These are phyloP conservation scores for Pao palembangensis DNA, from an alignment of 2,113 vertebrate species.

Conservation along the genomic window DNA sequence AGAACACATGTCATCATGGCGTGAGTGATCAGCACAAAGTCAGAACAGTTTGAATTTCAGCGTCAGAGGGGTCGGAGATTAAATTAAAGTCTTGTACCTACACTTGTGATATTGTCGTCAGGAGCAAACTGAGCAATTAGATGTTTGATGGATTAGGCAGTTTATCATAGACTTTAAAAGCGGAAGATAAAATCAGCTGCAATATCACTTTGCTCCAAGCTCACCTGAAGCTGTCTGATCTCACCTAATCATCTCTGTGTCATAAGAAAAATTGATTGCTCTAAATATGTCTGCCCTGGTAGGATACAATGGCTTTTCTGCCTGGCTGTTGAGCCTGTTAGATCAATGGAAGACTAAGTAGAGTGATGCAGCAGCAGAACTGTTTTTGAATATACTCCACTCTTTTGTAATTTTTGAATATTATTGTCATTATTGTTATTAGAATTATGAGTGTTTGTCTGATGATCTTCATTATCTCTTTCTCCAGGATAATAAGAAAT, in stretches of 20 bases:
- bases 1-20: no score
- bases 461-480: no score
- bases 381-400: neutral
- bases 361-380: neutral
- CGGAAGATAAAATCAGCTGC: slow-evolving; percentile 38
- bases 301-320: neutral
- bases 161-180: slow-evolving; percentile 44
- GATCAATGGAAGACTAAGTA: neutral
- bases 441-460: no score
- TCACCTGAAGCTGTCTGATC: slow-evolving; percentile 21
- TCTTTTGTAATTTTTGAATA: neutral
- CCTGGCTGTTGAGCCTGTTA: neutral
- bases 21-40: no score
- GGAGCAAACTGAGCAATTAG: slow-evolving; percentile 40
- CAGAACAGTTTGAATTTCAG: neutral
- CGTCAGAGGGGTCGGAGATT: slow-evolving; percentile 7
- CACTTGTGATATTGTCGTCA: slow-evolving; percentile 26
- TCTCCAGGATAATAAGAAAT: no score
- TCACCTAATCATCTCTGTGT: slow-evolving; percentile 33
- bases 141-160: slow-evolving; percentile 42
- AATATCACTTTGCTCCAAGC: slow-evolving; percentile 21
- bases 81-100: slow-evolving; percentile 17
- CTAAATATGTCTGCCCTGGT: slow-evolving; percentile 13
- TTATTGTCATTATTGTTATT: neutral
- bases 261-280: slow-evolving; percentile 23